Percentiles rank a stretch among this genome's conserved stretches.
These are phyloP conservation scores for Eledona agricola DNA, from an alignment of 2,888 invertebrate genomes.

Conservation along the genomic window DNA sequence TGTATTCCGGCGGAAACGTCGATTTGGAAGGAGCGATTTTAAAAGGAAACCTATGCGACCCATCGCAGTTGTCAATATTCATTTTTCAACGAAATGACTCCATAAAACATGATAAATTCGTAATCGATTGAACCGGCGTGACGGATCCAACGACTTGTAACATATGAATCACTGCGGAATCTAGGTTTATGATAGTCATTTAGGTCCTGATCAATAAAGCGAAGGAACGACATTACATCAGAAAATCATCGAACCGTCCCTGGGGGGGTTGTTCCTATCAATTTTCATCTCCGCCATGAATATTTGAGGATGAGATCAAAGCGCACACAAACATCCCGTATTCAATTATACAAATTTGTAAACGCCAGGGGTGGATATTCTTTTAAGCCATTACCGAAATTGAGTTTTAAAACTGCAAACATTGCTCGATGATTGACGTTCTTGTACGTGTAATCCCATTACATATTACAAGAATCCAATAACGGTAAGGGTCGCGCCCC, in stretches of 20 bases:
- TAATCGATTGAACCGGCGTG: constrained; percentile 54
- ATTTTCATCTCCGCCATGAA: constrained; percentile 1
- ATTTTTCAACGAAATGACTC: constrained; percentile 61
- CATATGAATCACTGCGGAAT: constrained; percentile 54
- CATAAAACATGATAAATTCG: constrained; percentile 59
- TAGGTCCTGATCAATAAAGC: constrained; percentile 46
- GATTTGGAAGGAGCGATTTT: constrained; percentile 36
- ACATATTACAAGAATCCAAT: constrained; percentile 53
- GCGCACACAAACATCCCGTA: constrained; percentile 19
- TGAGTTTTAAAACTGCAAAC: constrained; percentile 54
- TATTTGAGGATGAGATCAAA: constrained; percentile 29
- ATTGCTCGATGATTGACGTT: constrained; percentile 56
- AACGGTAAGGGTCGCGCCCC: constrained; percentile 44
- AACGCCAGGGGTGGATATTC: constrained; percentile 22
- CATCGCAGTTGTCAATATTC: constrained; percentile 58
- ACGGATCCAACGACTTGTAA: constrained; percentile 57
- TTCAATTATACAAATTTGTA: constrained; percentile 25
- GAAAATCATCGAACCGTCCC: too few species aligned
- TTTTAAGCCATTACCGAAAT: constrained; percentile 52
- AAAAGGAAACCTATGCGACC: constrained; percentile 42
- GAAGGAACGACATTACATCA: constrained; percentile 40
- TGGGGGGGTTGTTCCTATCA: too few species aligned
- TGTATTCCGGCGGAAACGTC: constrained; percentile 31
- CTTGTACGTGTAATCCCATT: constrained; percentile 53
- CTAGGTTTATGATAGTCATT: constrained; percentile 54